Evolutionary conservation across 1,140 invertebrate species (phyloP).

Genomic region (Neodiprion virginianus): DNA sequence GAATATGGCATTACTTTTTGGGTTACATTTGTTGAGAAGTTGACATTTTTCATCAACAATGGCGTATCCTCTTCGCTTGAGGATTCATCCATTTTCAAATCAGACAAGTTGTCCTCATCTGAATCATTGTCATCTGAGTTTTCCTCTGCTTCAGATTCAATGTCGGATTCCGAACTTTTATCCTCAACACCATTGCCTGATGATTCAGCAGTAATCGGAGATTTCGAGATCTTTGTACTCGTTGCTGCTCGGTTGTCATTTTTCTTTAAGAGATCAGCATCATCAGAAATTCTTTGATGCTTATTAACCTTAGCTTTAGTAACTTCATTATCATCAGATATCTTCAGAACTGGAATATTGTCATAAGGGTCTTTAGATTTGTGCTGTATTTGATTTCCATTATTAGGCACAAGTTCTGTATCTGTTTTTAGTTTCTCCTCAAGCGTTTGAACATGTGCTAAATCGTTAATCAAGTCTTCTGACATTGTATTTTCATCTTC

Average conservation of each 20-base stretch:
- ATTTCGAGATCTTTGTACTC: slow-evolving; percentile 15
- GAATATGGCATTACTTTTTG: slow-evolving; percentile 28
- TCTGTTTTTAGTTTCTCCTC: background rate
- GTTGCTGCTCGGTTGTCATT: slow-evolving; percentile 26
- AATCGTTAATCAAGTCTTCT: slow-evolving; percentile 15
- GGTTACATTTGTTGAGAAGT: slow-evolving; percentile 42
- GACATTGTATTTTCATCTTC: slow-evolving; percentile 28
- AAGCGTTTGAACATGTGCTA: background rate
- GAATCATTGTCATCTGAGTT: slow-evolving; percentile 42
- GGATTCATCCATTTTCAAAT: slow-evolving; percentile 55
- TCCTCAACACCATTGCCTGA: slow-evolving; percentile 13
- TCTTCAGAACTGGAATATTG: slow-evolving; percentile 15
- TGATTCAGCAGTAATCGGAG: too few species aligned
- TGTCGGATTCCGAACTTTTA: slow-evolving; percentile 33
- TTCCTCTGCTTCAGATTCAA: slow-evolving; percentile 31
- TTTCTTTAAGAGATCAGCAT: slow-evolving; percentile 27
- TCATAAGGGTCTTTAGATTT: slow-evolving; percentile 13
- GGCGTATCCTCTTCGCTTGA: slow-evolving; percentile 53
- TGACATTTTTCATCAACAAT: slow-evolving; percentile 28
- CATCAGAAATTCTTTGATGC: too few species aligned
- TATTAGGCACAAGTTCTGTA: slow-evolving; percentile 31
- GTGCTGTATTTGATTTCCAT: slow-evolving; percentile 27
- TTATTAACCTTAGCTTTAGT: slow-evolving; percentile 44
- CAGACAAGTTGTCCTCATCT: slow-evolving; percentile 55
- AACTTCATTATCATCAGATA: slow-evolving; percentile 44